Evolutionary conservation across 2,113 vertebrate species (phyloP).

Genomic region (Coptodon bakossiorum): DNA sequence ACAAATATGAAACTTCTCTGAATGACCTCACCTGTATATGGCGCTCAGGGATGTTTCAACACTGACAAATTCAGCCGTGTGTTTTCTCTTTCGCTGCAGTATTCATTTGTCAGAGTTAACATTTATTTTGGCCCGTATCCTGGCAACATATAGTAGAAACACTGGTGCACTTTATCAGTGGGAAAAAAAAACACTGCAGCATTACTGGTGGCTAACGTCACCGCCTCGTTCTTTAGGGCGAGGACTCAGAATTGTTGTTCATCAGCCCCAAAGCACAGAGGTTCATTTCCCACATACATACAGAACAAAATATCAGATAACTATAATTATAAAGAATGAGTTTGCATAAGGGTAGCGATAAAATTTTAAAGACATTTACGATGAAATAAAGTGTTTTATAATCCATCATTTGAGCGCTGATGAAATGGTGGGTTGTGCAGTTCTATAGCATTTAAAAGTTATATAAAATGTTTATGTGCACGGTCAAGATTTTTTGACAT

Average conservation of each 20-base stretch:
- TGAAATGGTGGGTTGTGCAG: not conserved
- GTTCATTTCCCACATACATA: not conserved
- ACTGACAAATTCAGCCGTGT: not conserved
- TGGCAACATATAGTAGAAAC: not conserved
- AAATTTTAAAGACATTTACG: not conserved
- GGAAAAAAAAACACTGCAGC: not conserved
- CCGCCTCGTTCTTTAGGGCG: not conserved
- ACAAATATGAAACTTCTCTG: not conserved
- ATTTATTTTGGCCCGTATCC: not conserved
- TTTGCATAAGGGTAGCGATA: not conserved
- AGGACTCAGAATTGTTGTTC: not conserved
- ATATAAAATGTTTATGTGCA: not conserved
- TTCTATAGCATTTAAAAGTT: not conserved
- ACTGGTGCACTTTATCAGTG: not conserved
- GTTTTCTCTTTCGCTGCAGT: not conserved
- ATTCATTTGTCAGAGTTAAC: not conserved
- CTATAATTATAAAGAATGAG: not conserved
- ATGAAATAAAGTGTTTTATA: not conserved
- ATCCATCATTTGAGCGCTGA: not conserved
- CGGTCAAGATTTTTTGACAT: not conserved
- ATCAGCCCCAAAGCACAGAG: not conserved
- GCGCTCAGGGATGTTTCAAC: not conserved
- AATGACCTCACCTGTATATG: not conserved
- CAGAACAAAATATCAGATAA: not conserved
- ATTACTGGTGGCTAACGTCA: not conserved